These are phyloP conservation scores for Zophobas atratus DNA, from an alignment of 1,140 invertebrate genomes.

Conservation along the genomic window DNA sequence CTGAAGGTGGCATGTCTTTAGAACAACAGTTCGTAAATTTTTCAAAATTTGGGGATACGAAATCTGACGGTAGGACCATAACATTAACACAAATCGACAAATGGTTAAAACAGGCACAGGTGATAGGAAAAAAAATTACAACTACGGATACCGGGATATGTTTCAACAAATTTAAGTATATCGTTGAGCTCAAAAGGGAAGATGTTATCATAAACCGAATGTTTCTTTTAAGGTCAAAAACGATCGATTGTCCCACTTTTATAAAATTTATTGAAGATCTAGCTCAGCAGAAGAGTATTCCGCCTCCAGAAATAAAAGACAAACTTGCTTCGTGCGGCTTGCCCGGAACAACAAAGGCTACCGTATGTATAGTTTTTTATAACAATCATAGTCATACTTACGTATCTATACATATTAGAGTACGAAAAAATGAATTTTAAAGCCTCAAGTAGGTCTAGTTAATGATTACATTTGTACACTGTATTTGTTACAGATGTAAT, in stretches of 20 bases:
- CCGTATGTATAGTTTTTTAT: conserved; percentile 9
- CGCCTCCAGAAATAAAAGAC: conserved; percentile 69
- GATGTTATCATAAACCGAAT: not conserved
- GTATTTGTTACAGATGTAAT: too few species aligned
- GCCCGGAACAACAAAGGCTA: conserved; percentile 66
- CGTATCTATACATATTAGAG: too few species aligned
- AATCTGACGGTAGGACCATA: conserved; percentile 77
- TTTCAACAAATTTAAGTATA: conserved; percentile 78
- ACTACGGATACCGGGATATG: conserved; percentile 79
- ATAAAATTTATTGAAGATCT: conserved; percentile 72
- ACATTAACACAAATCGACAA: conserved; percentile 80
- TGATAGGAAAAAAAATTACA: conserved; percentile 79
- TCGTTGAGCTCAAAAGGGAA: conserved; percentile 47
- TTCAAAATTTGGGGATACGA: conserved; percentile 78
- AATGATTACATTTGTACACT: too few species aligned
- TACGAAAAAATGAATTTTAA: too few species aligned
- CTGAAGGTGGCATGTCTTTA: conserved; percentile 49
- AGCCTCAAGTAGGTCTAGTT: too few species aligned
- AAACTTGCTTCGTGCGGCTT: conserved; percentile 72
- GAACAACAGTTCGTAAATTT: conserved; percentile 70
- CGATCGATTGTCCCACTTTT: conserved; percentile 55
- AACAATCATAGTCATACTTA: too few species aligned
- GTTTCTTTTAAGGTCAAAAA: conserved; percentile 54
- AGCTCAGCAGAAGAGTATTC: conserved; percentile 72
- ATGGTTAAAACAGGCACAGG: conserved; percentile 84